A percentile compares a stretch with the other conserved stretches of the same genome.
Evolutionary conservation across 1,140 invertebrate genomes (phyloP).

Genomic region (Dreissena polymorpha): DNA sequence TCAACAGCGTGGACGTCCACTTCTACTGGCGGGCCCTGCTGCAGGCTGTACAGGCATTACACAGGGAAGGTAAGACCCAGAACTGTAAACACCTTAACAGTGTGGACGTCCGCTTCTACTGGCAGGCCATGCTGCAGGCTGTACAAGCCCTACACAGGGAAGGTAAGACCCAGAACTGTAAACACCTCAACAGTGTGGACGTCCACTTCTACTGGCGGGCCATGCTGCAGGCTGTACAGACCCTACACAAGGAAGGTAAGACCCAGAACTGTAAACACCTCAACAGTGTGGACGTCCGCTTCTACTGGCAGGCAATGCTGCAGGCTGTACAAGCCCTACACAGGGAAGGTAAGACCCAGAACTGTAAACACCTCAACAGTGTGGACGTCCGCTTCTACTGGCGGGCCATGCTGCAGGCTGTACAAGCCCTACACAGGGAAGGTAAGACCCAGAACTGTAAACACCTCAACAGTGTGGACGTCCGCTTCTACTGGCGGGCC

Average conservation of each 20-base stretch:
- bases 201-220: conserved; percentile 95
- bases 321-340: conserved; percentile 92
- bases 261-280: conserved; percentile 81
- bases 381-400: conserved; percentile 92
- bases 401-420: conserved; percentile 95
- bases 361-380: conserved; percentile 83
- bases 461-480: conserved; percentile 83
- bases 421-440: too few species aligned
- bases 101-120: conserved; percentile 90
- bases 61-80: too few species aligned
- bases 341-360: too few species aligned
- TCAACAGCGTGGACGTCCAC: conserved; percentile 86
- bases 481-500: conserved; percentile 95
- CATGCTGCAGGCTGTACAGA: conserved; percentile 94
- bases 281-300: conserved; percentile 86
- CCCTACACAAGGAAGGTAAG: too few species aligned
- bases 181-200: conserved; percentile 83
- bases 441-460: conserved; percentile 77
- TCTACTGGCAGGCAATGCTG: conserved; percentile 97
- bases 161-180: conserved; percentile 76
- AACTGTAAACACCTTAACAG: conserved; percentile 83
- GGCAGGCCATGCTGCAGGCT: conserved; percentile 95
- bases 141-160: too few species aligned
- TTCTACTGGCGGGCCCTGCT: conserved; percentile 98
- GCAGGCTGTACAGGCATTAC: conserved; percentile 91